Base-by-base conservation (phyloP, 2,797 vertebrate species). In the Crocodylus rhombifer region DNA sequence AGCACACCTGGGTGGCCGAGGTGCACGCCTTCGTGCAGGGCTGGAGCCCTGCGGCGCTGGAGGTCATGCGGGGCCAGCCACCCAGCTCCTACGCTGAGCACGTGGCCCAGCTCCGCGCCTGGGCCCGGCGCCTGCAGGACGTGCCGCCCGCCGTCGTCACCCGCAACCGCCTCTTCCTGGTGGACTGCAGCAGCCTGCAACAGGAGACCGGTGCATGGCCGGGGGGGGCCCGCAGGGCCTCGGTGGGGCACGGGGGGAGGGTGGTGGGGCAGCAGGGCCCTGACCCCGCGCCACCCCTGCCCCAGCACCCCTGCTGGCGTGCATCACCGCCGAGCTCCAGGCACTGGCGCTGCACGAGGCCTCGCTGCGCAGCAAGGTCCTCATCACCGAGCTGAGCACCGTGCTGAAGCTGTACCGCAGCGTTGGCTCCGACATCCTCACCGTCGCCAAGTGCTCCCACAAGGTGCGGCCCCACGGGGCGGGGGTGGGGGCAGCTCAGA, bases 1-100 rank as follows among this genome's bases (percentile, higher is more conserved):
- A 87, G 2, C 94, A 97, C 74, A 75, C 94, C 3, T 99, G 98
- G 98, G 23, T 99, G 92, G 73, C 80, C 33, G 96, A 97, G 36
- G 89, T 98, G 67, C 94, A 97, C 75, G 61, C 94, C 26, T 98
- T 98, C 78, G 92, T 98, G 18, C 88, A 77, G 67, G 76, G 93
- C 61, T 98, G 98, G 98, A 97, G 94, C 28, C 36, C 17, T 60
- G 58, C 81, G 67, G 95, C 95, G 82, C 82, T 98, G 92, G 97
- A 98, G 74, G 87, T 95, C 55, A 90, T 98, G 97, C 96, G 77
- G 62, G 97, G 95, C 57, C 96, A 90, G 93, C 91, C 98, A 2
- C 91, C 97, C 1, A 85, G 61, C 58, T 81, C 93, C 42, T 99
- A 98, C 21, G 83, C 98, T 20, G 95, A 96, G 57, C 94, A 95